phyloP scores from a whole-genome alignment of 2,797 vertebrate genomes.

The Cottoperca gobio region DNA sequence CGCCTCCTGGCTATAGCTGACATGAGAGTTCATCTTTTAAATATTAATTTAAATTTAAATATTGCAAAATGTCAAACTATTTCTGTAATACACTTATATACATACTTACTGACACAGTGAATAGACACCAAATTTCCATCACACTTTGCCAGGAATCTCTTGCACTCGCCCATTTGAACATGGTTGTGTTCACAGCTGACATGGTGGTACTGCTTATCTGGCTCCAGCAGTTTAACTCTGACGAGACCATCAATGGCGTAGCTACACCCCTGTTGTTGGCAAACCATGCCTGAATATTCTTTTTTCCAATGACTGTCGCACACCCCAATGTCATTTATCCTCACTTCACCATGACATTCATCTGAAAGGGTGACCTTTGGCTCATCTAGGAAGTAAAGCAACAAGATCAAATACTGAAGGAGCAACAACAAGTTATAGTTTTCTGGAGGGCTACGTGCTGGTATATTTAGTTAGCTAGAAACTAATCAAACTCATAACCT shows the following conservation, averaged over 20 bases:
- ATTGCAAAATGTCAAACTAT: too few species aligned
- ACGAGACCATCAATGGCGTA: neutral
- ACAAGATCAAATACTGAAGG: neutral
- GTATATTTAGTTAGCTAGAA: neutral
- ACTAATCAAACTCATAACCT: neutral
- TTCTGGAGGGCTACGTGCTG: neutral
- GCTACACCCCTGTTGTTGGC: conserved; percentile 26
- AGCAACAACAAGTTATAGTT: neutral
- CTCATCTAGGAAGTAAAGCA: conserved; percentile 40
- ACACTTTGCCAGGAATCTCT: neutral
- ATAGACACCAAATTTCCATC: accelerated
- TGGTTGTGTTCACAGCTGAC: conserved; percentile 57
- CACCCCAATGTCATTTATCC: neutral
- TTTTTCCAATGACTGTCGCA: neutral
- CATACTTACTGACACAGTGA: conserved; percentile 69
- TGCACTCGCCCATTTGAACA: conserved; percentile 66
- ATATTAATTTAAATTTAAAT: too few species aligned
- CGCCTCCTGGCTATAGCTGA: neutral
- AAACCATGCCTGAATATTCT: neutral
- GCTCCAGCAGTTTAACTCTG: accelerated
- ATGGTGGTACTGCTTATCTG: accelerated
- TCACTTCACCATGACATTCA: conserved; percentile 27
- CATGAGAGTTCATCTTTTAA: neutral
- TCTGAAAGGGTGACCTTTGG: accelerated
- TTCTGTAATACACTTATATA: neutral